These are phyloP conservation scores for Pteromalus puparum DNA, from an alignment of 1,140 invertebrate genomes.

Conservation along the genomic window DNA sequence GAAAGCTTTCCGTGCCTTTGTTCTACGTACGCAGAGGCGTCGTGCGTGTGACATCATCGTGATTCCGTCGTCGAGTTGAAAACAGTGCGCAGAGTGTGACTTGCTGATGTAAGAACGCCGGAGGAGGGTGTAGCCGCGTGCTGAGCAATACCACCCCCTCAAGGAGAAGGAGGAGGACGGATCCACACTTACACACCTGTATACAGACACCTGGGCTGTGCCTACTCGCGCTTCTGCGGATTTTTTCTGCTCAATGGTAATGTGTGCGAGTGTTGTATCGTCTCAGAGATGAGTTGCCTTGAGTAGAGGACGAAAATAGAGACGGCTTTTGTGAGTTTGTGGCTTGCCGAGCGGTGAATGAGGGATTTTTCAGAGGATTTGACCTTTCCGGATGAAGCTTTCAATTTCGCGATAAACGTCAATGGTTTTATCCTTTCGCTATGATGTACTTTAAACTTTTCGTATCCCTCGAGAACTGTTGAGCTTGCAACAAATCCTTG, in stretches of 20 bases:
- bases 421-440: neutral
- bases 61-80: too few relatives aligned
- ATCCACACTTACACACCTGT: neutral
- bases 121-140: neutral
- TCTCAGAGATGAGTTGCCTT: neutral
- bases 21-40: neutral
- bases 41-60: neutral
- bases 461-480: neutral
- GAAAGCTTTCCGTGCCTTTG: neutral
- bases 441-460: neutral
- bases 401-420: neutral
- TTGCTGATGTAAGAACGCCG: neutral
- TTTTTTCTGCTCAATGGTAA: slow-evolving; percentile 36
- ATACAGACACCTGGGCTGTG: neutral
- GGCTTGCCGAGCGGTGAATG: neutral
- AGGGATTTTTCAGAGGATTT: neutral
- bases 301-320: neutral
- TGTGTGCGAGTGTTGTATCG: neutral
- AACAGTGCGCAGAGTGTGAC: neutral
- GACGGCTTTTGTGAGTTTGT: neutral
- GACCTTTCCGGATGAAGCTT: neutral
- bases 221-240: slow-evolving; percentile 8
- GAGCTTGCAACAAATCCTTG: neutral
- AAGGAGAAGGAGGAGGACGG: neutral
- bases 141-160: slow-evolving; percentile 1